These are phyloP conservation scores for Phenacoccus solenopsis DNA, from an alignment of 1,140 invertebrate genomes.

Conservation along the genomic window DNA sequence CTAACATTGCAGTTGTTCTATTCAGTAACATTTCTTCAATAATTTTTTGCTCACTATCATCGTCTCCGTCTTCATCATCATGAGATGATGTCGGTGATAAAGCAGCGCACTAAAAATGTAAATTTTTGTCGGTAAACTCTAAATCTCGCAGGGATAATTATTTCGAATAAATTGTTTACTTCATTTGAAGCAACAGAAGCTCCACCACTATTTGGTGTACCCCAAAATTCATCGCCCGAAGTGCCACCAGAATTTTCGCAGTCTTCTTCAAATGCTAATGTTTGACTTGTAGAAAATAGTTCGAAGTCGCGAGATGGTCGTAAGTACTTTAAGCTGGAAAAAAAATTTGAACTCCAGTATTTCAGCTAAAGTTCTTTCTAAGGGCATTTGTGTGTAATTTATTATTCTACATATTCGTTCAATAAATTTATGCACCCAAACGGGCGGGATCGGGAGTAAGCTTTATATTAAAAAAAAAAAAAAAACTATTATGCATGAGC, in stretches of 20 bases:
- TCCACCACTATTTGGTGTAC: slow-evolving; percentile 64
- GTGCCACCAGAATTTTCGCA: slow-evolving; percentile 60
- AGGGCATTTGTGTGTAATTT: no score
- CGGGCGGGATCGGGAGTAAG: no score
- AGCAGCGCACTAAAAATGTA: not conserved
- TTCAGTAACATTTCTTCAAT: slow-evolving; percentile 6
- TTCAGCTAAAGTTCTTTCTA: no score
- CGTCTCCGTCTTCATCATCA: slow-evolving; percentile 10
- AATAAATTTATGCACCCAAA: no score
- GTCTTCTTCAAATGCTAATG: slow-evolving; percentile 35
- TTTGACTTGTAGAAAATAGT: not conserved
- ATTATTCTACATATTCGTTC: no score
- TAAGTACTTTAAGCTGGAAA: not conserved
- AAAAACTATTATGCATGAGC: no score
- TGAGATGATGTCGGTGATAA: not conserved
- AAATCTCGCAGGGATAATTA: not conserved
- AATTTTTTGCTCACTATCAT: not conserved
- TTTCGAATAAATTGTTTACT: not conserved
- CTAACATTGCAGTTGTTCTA: slow-evolving; percentile 5
- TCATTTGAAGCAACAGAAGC: slow-evolving; percentile 19
- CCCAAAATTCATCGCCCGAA: slow-evolving; percentile 71
- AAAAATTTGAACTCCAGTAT: no score
- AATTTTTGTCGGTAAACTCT: no score
- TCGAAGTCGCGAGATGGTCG: not conserved
- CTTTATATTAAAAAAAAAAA: not conserved